Percentiles rank a stretch among this genome's conserved stretches.
phyloP scores from a whole-genome alignment of 2,797 vertebrate species.

The Odontamblyopus lacepedii region DNA sequence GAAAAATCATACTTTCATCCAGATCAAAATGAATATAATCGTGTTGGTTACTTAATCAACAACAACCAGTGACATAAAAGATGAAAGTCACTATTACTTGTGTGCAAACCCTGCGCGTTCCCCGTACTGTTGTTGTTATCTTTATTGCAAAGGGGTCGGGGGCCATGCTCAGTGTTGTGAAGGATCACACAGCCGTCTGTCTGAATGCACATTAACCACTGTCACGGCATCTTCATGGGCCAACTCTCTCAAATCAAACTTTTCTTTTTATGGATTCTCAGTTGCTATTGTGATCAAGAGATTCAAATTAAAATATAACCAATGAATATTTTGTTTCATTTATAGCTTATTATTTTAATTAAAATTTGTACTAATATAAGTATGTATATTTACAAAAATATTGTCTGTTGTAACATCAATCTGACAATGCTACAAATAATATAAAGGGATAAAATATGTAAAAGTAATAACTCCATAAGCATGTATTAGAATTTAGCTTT shows the following conservation, averaged over 20 bases:
- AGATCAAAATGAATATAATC: too few species aligned
- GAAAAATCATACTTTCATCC: too few species aligned
- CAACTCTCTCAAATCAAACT: slow-evolving; percentile 4
- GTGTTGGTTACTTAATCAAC: slow-evolving; percentile 30
- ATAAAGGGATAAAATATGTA: too few species aligned
- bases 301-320: too few species aligned
- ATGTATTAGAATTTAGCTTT: background rate
- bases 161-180: slow-evolving; percentile 41
- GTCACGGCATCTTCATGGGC: slow-evolving; percentile 52
- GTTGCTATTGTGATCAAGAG: too few species aligned
- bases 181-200: slow-evolving; percentile 35
- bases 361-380: too few species aligned
- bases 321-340: too few species aligned
- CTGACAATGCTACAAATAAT: too few species aligned
- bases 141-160: slow-evolving; percentile 37
- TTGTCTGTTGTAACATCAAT: too few species aligned
- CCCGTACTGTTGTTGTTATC: slow-evolving; percentile 41
- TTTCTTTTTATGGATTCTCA: background rate
- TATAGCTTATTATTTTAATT: too few species aligned
- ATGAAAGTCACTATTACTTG: slow-evolving; percentile 57
- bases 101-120: slow-evolving; percentile 49
- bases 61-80: slow-evolving; percentile 63
- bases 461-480: background rate
- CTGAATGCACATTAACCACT: slow-evolving; percentile 42
- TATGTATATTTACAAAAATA: too few species aligned